phyloP scores from a whole-genome alignment of 2,113 vertebrate species.

The Syngnathus typhle region DNA sequence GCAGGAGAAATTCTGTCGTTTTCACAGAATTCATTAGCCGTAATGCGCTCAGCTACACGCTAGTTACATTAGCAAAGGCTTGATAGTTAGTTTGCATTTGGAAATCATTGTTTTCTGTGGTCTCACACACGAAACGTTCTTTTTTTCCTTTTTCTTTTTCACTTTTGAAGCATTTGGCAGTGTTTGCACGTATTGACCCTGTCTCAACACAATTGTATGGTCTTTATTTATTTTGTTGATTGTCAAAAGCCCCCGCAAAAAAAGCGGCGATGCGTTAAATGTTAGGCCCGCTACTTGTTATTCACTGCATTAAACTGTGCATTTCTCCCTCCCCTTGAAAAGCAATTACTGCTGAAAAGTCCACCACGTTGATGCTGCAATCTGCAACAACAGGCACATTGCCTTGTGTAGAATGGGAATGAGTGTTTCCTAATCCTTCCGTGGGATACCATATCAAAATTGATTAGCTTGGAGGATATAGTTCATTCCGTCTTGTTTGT shows the following conservation, averaged over 20 bases:
- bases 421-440: slow-evolving; percentile 41
- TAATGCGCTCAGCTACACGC: too few relatives aligned
- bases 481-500: neutral
- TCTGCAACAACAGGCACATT: slow-evolving; percentile 47
- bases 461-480: neutral
- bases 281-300: slow-evolving; percentile 49
- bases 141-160: neutral
- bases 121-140: neutral
- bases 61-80: neutral
- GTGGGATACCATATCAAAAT: slow-evolving; percentile 20
- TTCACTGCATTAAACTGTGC: slow-evolving; percentile 49
- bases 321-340: slow-evolving; percentile 57
- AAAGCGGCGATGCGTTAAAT: slow-evolving; percentile 22
- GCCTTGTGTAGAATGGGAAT: slow-evolving; percentile 33
- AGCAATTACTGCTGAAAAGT: slow-evolving; percentile 60
- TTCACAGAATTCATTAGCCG: too few relatives aligned
- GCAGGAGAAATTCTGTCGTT: too few relatives aligned
- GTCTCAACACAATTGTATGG: neutral
- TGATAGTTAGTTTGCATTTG: neutral
- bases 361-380: slow-evolving; percentile 45
- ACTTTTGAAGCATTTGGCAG: neutral
- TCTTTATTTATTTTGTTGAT: neutral
- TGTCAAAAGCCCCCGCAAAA: neutral
- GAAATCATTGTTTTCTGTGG: neutral
- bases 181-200: neutral